Base-by-base conservation (phyloP, 2,797 vertebrate species). In the Rachycentron canadum region DNA sequence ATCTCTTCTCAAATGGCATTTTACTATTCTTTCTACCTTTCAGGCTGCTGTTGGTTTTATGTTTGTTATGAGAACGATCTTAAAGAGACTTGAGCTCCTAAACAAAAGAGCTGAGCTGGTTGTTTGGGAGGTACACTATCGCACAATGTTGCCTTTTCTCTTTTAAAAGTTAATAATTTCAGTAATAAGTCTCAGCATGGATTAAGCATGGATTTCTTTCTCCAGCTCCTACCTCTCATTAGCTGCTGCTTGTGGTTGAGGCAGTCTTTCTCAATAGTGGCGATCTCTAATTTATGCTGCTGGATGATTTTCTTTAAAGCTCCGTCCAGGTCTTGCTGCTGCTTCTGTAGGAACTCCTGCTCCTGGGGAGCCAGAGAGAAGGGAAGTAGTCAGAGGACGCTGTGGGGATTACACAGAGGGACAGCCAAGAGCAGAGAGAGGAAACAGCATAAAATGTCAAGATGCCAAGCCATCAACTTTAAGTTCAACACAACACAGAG, bases 271-370 rank as follows among this genome's bases (percentile, higher is more conserved):
- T 99, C 98, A 13, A 99, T 99, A 30, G 96, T 98, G 87, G 98
- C 96, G 34, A 99, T 95, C 86, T 99, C 98, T 11, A 97, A 89
- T 93, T 99, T 99, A 88, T 99, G 98, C 76, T 99, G 98, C 69
- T 99, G 97, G 91, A 99, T 99, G 85, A 99, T 99, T 90, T 97
- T 99, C 94, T 99, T 99, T 77, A 99, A 92, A 62, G 96, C 96
- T 17, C 96, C 95, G 57, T 99, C 98, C 93, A 99, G 93, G 90
- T 99, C 98, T 87, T 97, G 97, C 70, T 99, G 98, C 86, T 99
- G 98, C 87, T 97, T 99, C 93, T 99, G 97, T 41, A 99, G 95
- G 91, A 99, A 99, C 87, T 99, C 98, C 87, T 99, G 98, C 82
- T 99, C 98, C 98, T 99, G 91, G 89, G 52, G 84, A 81, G 78